Percentiles rank a stretch among this genome's conserved stretches.
Conservation (phyloP, 64 coral and sea anemone species). For the Pocillopora damicornis region DNA sequence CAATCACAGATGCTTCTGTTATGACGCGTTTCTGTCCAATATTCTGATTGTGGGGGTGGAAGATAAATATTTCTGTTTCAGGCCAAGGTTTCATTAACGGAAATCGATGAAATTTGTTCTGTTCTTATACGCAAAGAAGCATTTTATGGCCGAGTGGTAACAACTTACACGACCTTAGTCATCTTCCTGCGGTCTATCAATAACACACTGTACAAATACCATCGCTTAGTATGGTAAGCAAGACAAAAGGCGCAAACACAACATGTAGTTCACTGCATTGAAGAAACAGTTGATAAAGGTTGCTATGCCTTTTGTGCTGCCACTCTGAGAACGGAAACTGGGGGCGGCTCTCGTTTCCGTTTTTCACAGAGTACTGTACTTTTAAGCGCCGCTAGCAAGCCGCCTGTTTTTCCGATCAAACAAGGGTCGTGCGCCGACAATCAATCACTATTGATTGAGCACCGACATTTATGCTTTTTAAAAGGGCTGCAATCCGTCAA, state of each 20-base stretch:
- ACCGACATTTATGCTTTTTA: neutral
- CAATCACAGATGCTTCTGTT: constrained; percentile 1
- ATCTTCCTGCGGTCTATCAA: constrained; percentile 9
- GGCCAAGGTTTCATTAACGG: neutral
- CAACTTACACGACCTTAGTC: neutral
- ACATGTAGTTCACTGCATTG: neutral
- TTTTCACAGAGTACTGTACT: neutral
- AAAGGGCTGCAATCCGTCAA: neutral
- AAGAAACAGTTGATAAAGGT: constrained; percentile 7
- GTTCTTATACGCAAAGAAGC: neutral
- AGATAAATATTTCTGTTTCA: constrained; percentile 24
- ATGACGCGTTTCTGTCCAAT: neutral
- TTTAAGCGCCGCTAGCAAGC: neutral
- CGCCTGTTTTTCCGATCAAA: neutral
- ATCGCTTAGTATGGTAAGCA: neutral
- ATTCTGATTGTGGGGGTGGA: constrained; percentile 32
- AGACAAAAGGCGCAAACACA: constrained; percentile 38
- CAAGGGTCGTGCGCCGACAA: constrained; percentile 3
- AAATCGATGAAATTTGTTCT: too few species aligned
- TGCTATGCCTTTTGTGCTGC: constrained; percentile 10
- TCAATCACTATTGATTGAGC: neutral
- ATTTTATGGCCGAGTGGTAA: constrained; percentile 9
- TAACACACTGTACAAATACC: constrained; percentile 40
- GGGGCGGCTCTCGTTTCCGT: neutral
- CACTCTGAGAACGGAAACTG: constrained; percentile 1